Base-by-base conservation (phyloP, 2,113 vertebrate species). In the Ceyx margarethae region DNA sequence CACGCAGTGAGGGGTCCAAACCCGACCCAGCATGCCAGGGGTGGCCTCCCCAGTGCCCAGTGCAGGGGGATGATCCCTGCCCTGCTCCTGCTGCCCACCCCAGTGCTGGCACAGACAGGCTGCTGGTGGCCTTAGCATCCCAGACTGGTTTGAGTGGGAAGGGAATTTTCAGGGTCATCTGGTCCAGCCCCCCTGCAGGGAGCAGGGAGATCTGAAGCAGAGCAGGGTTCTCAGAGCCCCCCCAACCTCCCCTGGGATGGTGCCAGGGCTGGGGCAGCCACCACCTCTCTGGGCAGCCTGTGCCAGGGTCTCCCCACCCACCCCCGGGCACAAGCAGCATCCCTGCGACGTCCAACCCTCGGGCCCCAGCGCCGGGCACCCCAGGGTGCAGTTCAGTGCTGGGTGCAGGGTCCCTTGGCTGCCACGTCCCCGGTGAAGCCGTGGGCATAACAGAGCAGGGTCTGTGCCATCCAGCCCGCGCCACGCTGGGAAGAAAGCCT, bases 401-500 rank as follows among this genome's bases (percentile, higher is more conserved):
- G 25, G 13, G 31, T 19, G 2, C 7, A 18, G 29, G 22, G 22
- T 64, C 21, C 35, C 26, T 46, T 15, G 35, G 58, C 69, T 5
- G 9, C 40, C 3, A 13, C 26, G 3, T n/a, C 12, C 61, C 25
- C 33, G 20, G 13, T 13, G 18, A 48, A 67, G 31, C 40, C 1
- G 28, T 45, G 79, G 89, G 12, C 2, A n/a, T 51, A 85, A 89
- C 93, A 93, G 87, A 93, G 93, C 76, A 3, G 87, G 61, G 66
- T 93, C 91, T 91, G 91, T 91, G 87, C 85, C 65, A 9, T 14
- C 13, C 21, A 13, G 48, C 71, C 48, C 1, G 7, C 21, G 74
- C 85, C n/a, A 25, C 10, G 21, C 68, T 2, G 73, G 81, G 61
- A 91, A 91, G 90, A 92, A 87, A 95, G 82, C 91, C 82, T 3